Evolutionary conservation across 92 coral and sea anemone species (phyloP).

Genomic region (Desmophyllum pertusum): DNA sequence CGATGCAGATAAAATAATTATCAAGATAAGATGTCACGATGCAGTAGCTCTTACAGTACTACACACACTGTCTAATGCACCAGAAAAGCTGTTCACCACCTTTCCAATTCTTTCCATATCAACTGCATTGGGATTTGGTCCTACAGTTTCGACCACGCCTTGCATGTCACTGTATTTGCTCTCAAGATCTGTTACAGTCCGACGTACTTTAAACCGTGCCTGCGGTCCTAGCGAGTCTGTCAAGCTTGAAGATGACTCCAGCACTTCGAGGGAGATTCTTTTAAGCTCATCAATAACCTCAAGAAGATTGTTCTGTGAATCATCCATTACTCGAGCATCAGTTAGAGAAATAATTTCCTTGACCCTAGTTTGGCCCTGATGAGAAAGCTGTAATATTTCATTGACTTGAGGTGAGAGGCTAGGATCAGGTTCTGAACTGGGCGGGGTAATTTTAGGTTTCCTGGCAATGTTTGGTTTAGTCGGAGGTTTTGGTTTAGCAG

Average conservation of each 20-base stretch:
- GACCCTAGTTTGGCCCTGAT: conserved; percentile 65
- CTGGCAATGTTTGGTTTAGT: conserved; percentile 74
- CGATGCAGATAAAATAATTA: background rate
- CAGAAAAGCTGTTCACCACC: conserved; percentile 64
- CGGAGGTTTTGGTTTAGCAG: conserved; percentile 76
- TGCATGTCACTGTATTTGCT: conserved; percentile 77
- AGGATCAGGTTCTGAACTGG: conserved; percentile 44
- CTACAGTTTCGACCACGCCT: conserved; percentile 73
- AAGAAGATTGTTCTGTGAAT: conserved; percentile 61
- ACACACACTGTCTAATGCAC: conserved; percentile 71
- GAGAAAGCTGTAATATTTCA: conserved; percentile 68
- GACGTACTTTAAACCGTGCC: conserved; percentile 81
- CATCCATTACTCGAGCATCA: conserved; percentile 69
- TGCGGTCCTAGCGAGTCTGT: conserved; percentile 86
- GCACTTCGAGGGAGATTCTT: conserved; percentile 64
- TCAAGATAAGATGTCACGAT: conserved; percentile 42
- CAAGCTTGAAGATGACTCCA: conserved; percentile 77
- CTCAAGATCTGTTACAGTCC: conserved; percentile 79
- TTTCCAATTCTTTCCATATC: conserved; percentile 83
- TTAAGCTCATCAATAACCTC: conserved; percentile 63
- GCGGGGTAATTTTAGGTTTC: conserved; percentile 47
- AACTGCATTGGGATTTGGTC: conserved; percentile 66
- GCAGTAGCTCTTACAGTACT: conserved; percentile 65
- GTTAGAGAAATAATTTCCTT: conserved; percentile 69
- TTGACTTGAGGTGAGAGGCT: conserved; percentile 70